Evolutionary conservation across 2,888 invertebrate species (phyloP).

Genomic region (Scrobipalpa atriplicella): DNA sequence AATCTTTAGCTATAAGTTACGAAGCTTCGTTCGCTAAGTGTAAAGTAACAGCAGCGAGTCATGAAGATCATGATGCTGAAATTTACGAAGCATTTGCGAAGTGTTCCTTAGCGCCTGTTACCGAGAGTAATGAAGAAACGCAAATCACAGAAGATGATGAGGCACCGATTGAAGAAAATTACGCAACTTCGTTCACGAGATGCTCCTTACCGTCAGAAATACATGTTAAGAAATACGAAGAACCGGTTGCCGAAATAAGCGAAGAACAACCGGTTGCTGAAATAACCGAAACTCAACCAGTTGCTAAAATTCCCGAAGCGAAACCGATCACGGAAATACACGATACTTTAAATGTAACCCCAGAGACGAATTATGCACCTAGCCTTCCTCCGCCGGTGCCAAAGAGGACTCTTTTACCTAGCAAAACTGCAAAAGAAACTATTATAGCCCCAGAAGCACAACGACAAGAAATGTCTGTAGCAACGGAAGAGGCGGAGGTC

Average conservation of each 20-base stretch:
- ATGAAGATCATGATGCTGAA: not conserved
- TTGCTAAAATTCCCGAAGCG: not conserved
- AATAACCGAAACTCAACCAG: not conserved
- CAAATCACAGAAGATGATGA: not conserved
- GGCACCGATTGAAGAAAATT: not conserved
- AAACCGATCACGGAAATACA: not conserved
- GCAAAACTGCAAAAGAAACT: constrained; percentile 4
- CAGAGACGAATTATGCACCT: not conserved
- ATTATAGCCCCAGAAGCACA: not conserved
- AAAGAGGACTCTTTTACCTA: constrained; percentile 13
- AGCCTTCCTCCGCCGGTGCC: constrained; percentile 11
- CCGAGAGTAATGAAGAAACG: constrained; percentile 3
- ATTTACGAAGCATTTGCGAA: not conserved
- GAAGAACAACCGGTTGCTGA: not conserved
- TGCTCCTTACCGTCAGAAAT: not conserved
- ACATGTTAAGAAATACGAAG: not conserved
- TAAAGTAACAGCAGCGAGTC: not conserved
- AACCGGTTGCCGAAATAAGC: not conserved
- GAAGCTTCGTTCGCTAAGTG: constrained; percentile 8
- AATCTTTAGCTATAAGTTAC: not conserved
- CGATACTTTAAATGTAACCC: constrained; percentile 1
- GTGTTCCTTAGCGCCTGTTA: not conserved
- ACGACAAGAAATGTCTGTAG: not conserved
- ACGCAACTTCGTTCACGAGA: not conserved
- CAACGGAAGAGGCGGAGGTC: constrained; percentile 9